Evolutionary conservation across 2,113 vertebrate species (phyloP), one percentile per base, ranked within the genome.

Genomic region (Sitta europaea): DNA sequence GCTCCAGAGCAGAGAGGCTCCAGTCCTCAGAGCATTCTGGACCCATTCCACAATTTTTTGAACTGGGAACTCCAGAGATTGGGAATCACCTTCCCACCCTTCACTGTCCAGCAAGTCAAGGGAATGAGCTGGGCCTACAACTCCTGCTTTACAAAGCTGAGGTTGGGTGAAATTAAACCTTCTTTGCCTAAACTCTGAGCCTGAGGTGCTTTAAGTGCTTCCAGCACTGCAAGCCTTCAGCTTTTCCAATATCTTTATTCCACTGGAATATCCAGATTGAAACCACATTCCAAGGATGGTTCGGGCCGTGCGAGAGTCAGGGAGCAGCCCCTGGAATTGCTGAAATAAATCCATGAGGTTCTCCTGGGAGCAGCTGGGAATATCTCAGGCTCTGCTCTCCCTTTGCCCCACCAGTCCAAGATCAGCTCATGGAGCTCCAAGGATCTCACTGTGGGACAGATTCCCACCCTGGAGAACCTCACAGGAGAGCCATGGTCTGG

Each of bases 221-320:
- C 73, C 87, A 92, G 68, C 50, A 47, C 38, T 3, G 29, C 25
- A 33, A 66, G 10, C 47, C 58, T 94, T 84, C 89, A 70, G 20
- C 54, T 94, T 89, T 84, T 38, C 29, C 51, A 51, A 9, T 48
- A 78, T 59, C 65, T 90, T 78, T n/a, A 67, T 87, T 94, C 72
- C n/a, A 10, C 33, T 2, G 3, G 51, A 43, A 67, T 48, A 82
- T 31, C 57, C 94, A 92, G 54, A 59, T 59, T 58, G 50, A 35
- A 95, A 82, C 77, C 88, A 72, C 57, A 50, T 90, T 90, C 53
- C 15, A 8, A 16, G 43, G 68, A 63, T 63, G n/a, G 55, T 70
- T 66, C 4, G 2, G 42, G 48, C 79, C 79, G 36, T 14, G 6
- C 10, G 53, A 51, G 35, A 35, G 40, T 78, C 87, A 67, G 48